Base-by-base conservation (phyloP, 1,140 invertebrate species). In the Daktulosphaira vitifoliae region DNA sequence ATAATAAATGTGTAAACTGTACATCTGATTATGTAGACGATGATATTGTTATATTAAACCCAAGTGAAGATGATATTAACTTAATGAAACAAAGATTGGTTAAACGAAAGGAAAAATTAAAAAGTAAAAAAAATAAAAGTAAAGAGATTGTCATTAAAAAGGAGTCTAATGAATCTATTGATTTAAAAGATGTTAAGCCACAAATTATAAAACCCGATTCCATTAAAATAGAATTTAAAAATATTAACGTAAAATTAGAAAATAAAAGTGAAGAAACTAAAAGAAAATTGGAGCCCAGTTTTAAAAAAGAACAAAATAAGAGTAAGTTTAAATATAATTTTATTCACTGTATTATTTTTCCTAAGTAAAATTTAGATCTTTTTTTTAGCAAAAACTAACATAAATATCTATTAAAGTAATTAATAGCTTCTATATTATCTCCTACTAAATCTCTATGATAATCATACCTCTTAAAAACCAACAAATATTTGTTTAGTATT, bases 31-130 rank as follows among this genome's bases (percentile, higher is more conserved):
- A 87, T 73, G 77, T 77, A 4, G 78, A 85, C 6, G 81, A 85
- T 66, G 91, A 98, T 76, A 75, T 97, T 13, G 83, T 99, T 29
- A 75, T 91, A 8, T 75, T 99, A 18, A 93, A 97, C 81, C 88
- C 89, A 48, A 82, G 80, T 26, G 88, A 87, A 23, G 88, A 91
- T 52, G 88, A 95, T 71, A 71, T 90, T 39, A 79, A 84, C 68
- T 65, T 78, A 29, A 82, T 91, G 76, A 78, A 79, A 69, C 76
- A 78, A 29, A 84, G 84, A 72, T 81, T 88, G 75, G 74, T 79
- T 44, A 71, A 79, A 46, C 78, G 90, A 16, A 78, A 85, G 69
- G 75, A 78, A 49, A 81, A 76, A 70, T 78, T 81, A 3, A 93
- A 91, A 74, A 77, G 78, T 6, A 77, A 76, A n/a, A 92, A 91